Percentiles rank a stretch among this genome's conserved stretches.
phyloP scores from a whole-genome alignment of 2,888 invertebrate genomes.

The Agrochola litura region DNA sequence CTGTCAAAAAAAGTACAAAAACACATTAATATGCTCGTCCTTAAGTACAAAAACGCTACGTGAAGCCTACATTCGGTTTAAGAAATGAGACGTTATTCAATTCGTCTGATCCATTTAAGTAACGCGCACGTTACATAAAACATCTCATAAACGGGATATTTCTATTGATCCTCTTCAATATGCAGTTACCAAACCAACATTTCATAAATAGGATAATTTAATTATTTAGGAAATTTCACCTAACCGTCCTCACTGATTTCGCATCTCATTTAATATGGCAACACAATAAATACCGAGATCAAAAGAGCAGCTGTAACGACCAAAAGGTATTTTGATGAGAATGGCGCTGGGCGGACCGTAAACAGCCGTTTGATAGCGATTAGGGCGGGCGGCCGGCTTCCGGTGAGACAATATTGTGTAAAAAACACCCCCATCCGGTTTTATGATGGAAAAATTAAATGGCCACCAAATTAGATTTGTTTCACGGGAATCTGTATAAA shows the following conservation, averaged over 20 bases:
- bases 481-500: conserved; percentile 62
- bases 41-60: background rate
- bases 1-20: conserved; percentile 13
- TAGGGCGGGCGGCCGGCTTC: conserved; percentile 57
- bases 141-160: conserved; percentile 27
- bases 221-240: conserved; percentile 28
- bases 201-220: conserved; percentile 26
- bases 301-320: conserved; percentile 51
- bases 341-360: conserved; percentile 48
- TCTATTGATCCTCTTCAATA: conserved; percentile 19
- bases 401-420: conserved; percentile 66
- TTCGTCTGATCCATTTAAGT: conserved; percentile 42
- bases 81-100: conserved; percentile 49
- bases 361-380: conserved; percentile 56
- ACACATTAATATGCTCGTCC: conserved; percentile 15
- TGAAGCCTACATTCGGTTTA: conserved; percentile 26
- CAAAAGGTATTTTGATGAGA: conserved; percentile 60
- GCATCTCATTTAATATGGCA: conserved; percentile 50
- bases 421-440: conserved; percentile 67
- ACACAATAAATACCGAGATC: conserved; percentile 60
- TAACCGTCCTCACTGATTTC: conserved; percentile 31
- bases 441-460: conserved; percentile 68
- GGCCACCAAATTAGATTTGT: conserved; percentile 73
- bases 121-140: conserved; percentile 38
- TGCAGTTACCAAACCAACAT: conserved; percentile 17